These are phyloP conservation scores for Tachysurus fulvidraco DNA, from an alignment of 2,113 vertebrate species.

Conservation along the genomic window DNA sequence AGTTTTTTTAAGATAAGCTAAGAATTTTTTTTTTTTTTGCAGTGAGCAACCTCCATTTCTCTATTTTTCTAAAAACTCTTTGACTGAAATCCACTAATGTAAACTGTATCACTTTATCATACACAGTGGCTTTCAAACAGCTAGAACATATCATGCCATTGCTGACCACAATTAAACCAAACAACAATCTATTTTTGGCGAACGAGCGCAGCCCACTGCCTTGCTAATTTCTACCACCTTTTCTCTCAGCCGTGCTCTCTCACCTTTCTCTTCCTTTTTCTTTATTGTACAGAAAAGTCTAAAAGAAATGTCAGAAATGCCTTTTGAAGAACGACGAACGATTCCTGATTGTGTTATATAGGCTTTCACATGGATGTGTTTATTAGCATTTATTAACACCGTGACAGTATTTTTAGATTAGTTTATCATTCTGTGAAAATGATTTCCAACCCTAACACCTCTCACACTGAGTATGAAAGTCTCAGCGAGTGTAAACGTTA, in stretches of 20 bases:
- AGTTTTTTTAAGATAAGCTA: too few relatives aligned
- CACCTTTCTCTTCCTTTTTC: background rate
- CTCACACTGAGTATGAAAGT: background rate
- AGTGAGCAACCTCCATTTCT: background rate
- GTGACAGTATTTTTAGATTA: background rate
- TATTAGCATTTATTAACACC: background rate
- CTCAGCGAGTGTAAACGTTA: background rate
- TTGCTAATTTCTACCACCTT: background rate
- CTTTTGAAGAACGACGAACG: background rate
- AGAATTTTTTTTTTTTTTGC: background rate
- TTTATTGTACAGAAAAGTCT: background rate
- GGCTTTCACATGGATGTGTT: background rate
- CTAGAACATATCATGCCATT: background rate
- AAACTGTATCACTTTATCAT: background rate
- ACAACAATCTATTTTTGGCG: background rate
- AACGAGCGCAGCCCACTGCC: background rate
- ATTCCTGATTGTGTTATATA: background rate
- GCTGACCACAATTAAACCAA: background rate
- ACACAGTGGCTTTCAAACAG: background rate
- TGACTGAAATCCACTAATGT: background rate
- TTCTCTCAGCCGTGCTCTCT: background rate
- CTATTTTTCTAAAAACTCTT: background rate
- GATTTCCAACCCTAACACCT: background rate
- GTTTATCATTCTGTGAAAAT: background rate
- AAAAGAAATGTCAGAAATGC: background rate